Conservation (phyloP, 2,797 vertebrate species). For the Nyctalus aviator region DNA sequence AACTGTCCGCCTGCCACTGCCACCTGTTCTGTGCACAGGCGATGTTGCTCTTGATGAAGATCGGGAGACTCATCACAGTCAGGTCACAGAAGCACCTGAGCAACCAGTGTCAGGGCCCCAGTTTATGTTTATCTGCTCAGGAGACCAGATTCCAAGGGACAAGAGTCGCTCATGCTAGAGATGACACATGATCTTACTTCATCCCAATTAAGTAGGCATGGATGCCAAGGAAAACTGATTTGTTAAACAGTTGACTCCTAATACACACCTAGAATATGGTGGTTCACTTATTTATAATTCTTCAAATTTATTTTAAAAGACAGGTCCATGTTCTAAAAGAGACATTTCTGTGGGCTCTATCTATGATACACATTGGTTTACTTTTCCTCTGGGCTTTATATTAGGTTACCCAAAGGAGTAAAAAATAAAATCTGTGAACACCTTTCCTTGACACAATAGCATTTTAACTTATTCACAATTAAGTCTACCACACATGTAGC, state of each 20-base stretch:
- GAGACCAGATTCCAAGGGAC: not conserved
- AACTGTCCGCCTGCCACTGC: constrained; percentile 24
- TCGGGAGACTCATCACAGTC: constrained; percentile 1
- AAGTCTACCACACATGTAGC: not conserved
- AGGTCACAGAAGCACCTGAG: not conserved
- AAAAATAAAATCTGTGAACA: not conserved
- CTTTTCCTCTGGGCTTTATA: constrained; percentile 41
- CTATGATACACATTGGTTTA: not conserved
- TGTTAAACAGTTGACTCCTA: constrained; percentile 35
- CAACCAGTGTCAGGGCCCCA: not conserved
- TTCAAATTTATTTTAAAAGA: constrained; percentile 44
- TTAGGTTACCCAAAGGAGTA: not conserved
- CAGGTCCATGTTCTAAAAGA: not conserved
- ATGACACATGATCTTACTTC: constrained; percentile 16
- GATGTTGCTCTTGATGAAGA: constrained; percentile 20
- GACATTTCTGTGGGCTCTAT: not conserved
- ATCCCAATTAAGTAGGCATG: constrained; percentile 32
- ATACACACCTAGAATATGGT: not conserved
- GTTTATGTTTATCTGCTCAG: not conserved
- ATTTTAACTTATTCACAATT: constrained; percentile 20
- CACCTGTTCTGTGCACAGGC: not conserved
- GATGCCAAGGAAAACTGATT: not conserved
- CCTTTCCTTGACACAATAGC: not conserved
- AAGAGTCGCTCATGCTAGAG: not conserved
- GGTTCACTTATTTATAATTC: not conserved